Base-by-base conservation (phyloP, 2,797 vertebrate species). In the Gymnocypris eckloni region DNA sequence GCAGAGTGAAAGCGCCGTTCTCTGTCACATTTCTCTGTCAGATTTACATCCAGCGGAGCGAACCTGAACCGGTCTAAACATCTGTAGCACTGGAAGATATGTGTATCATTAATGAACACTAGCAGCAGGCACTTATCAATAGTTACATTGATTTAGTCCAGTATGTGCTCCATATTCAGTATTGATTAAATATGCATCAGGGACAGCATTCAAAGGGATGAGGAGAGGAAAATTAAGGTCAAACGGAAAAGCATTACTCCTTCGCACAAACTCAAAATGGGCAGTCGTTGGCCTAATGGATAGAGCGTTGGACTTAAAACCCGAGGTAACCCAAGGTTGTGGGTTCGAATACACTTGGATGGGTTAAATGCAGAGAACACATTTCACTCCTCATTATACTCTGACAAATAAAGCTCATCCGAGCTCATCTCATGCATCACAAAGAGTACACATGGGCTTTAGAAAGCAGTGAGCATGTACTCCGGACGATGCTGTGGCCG, bases 171-270 rank as follows among this genome's bases (percentile, higher is more conserved):
- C 83, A 89, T 84, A 91, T 91, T 89, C 88, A 79, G 88, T 89
- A 90, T 92, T 79, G 16, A 83, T 93, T 91, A 92, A 92, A 92
- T 92, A 94, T 94, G 92, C 66, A 94, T 91, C 78, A 25, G 11
- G 43, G 45, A 86, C 73, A 83, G 92, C 84, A 75, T 73, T 76
- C 86, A 79, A 83, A n/a, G 50, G 22, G 41, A 84, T 33, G 80
- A 2, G 15, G 15, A 67, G 64, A 33, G 64, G 64, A 45, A 66
- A 87, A 85, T 28, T 76, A 89, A 86, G 84, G 88, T 90, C 86
- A 90, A 86, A 78, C 56, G 45, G n/a, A 77, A 67, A 52, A 81
- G 66, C 39, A 50, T 41, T 41, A 18, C 71, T 61, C 45, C 28
- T 71, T 81, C 83, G 79, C 33, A 79, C 56, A 45, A 41, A n/a